Evolutionary conservation across 2,888 invertebrate genomes (phyloP).

Genomic region (Tigriopus californicus): DNA sequence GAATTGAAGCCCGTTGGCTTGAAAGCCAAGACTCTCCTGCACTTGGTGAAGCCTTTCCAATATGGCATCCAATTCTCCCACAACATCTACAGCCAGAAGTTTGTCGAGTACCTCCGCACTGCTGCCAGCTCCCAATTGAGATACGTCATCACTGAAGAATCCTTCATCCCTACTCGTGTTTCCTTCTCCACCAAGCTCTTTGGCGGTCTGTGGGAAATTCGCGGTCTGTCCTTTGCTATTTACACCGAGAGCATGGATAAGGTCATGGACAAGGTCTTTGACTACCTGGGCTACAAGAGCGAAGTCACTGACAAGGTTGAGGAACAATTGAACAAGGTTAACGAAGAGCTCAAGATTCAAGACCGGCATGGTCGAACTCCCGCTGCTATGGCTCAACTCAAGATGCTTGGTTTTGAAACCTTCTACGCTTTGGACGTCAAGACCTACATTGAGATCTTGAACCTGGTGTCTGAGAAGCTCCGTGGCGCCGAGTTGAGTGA

Average conservation of each 20-base stretch:
- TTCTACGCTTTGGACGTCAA: neutral
- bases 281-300: neutral
- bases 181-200: conserved; percentile 1
- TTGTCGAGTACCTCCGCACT: conserved; percentile 1
- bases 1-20: conserved; percentile 6
- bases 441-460: neutral
- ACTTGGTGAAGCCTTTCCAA: conserved; percentile 8
- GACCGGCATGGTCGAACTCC: conserved; percentile 3
- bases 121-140: neutral
- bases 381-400: neutral
- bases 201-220: neutral
- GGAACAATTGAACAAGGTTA: conserved; percentile 16
- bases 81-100: conserved; percentile 10
- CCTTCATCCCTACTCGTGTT: neutral
- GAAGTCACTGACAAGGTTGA: neutral
- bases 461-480: conserved; percentile 10
- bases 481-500: neutral
- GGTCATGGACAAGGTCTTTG: conserved; percentile 8
- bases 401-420: neutral
- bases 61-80: conserved; percentile 15
- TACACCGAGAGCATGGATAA: conserved; percentile 9
- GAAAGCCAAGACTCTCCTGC: conserved; percentile 9
- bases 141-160: neutral
- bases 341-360: conserved; percentile 17
- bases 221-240: neutral